Evolutionary conservation across 1,140 invertebrate genomes (phyloP), one percentile per base, ranked within the genome.

Genomic region (Achatina immaculata): DNA sequence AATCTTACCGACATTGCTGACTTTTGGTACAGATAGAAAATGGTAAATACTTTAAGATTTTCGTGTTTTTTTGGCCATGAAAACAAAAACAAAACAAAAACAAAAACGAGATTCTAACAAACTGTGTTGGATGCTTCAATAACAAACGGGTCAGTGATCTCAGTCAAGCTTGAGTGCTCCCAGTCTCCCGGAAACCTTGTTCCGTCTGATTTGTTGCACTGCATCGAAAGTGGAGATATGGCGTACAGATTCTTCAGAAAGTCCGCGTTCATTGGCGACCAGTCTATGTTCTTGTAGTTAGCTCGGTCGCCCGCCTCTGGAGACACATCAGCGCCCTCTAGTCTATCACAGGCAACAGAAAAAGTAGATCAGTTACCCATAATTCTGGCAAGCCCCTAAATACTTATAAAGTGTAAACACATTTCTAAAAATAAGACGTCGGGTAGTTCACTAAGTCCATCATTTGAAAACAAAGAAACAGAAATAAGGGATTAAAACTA

Each of bases 151-250:
- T 38, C 40, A n/a, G 40, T 38, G 36, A 45, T 48, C 14, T 69
- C 34, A 4, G 69, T 11, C 6, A 74, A n/a, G 21, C 1, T n/a
- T 3, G 24, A 38, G 34, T 80, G 69, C 24, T 65, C 68, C 79
- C 69, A 58, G 36, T 74, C 73, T n/a, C 78, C 82, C 31, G 48
- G 73, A 48, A 83, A 80, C n/a, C 78, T 71, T 1, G 43, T 40
- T 6, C 58, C 34, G 19, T 80, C 36, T 36, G 78, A 80, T 51
- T 94, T 94, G 91, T 99, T 99, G 89, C 98, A 99, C 88, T 98
- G 97, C 96, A 98, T 97, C 71, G 96, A 96, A 68, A 99, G 93
- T 34, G 96, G 95, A 1, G 96, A 94, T 83, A 95, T 94, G n/a
- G 94, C 92, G 88, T 98, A 99, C 21, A 98, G 93, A 75, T 94